Evolutionary conservation across 2,797 vertebrate species (phyloP), one percentile per base, ranked within the genome.

Genomic region (Okamejei kenojei): DNA sequence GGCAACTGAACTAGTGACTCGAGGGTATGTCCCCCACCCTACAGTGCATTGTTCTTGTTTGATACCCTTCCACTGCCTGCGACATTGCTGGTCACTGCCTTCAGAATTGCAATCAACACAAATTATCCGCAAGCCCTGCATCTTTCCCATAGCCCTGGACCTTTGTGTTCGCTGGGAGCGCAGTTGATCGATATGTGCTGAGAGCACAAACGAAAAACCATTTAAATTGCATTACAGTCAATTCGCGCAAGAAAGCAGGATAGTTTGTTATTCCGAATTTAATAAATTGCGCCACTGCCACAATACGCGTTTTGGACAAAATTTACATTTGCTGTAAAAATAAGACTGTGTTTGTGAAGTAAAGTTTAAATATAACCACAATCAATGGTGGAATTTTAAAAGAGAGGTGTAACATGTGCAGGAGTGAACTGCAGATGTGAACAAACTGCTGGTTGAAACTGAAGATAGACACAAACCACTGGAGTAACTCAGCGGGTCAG

Each of bases 101-200:
- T 76, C 3, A 11, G 26, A 92, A 92, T 74, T 74, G 90, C 38
- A 92, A 73, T 92, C 71, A 74, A 54, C 71, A 29, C 23, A 19
- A 90, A 90, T 90, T 90, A 73, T 32, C 32, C 68, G 13, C 88
- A 92, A 92, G 73, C 45, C 90, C 90, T 71, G 74, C 38, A 76
- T 74, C 38, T n/a, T 45, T 58, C 58, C 90, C 68, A 8, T 8
- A 54, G 71, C 23, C 71, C 29, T 38, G 29, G 35, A 92, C 71
- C 68, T 92, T 54, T 91, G 90, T 23, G 35, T n/a, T 54, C 90
- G 76, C 71, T 45, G 90, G 35, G 68, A 92, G 73, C 13, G 35
- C 90, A 45, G 45, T 76, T 45, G 90, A 92, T 92, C 71, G 45
- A 92, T 92, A 76, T 76, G 90, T 76, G 7, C 38, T 92, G 90